Evolutionary conservation across 2,113 vertebrate species (phyloP).

Genomic region (Crotalus helleri): DNA sequence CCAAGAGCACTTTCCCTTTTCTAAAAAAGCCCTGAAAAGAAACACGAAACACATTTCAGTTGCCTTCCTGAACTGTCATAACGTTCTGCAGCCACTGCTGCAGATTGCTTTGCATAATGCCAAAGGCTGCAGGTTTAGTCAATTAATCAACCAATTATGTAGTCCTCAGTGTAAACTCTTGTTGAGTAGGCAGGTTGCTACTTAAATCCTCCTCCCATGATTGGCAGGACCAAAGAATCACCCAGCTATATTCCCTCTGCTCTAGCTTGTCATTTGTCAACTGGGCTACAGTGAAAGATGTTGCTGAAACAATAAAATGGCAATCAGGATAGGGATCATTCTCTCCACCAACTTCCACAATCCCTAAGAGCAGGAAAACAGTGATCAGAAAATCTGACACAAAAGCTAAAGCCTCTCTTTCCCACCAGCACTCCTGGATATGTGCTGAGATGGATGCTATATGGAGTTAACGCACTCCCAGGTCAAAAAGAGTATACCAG

Average conservation of each 20-base stretch:
- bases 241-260: not conserved
- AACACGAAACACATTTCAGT: not conserved
- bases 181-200: not conserved
- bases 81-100: not conserved
- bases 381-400: not conserved
- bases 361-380: not conserved
- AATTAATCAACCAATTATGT: not conserved
- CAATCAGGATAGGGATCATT: not conserved
- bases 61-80: not conserved
- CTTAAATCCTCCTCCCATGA: not conserved
- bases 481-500: not conserved
- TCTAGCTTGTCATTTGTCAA: not conserved
- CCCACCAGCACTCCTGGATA: not conserved
- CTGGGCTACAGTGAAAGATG: not conserved
- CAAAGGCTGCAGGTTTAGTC: not conserved
- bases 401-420: not conserved
- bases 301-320: not conserved
- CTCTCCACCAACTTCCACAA: not conserved
- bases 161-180: not conserved
- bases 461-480: not conserved
- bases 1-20: slow-evolving; percentile 81
- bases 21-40: slow-evolving; percentile 76
- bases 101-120: not conserved
- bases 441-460: not conserved
- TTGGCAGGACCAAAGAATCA: not conserved